Percentiles rank a stretch among this genome's conserved stretches.
phyloP scores from a whole-genome alignment of 1,140 invertebrate species.

The Hyposmocoma kahamanoa region DNA sequence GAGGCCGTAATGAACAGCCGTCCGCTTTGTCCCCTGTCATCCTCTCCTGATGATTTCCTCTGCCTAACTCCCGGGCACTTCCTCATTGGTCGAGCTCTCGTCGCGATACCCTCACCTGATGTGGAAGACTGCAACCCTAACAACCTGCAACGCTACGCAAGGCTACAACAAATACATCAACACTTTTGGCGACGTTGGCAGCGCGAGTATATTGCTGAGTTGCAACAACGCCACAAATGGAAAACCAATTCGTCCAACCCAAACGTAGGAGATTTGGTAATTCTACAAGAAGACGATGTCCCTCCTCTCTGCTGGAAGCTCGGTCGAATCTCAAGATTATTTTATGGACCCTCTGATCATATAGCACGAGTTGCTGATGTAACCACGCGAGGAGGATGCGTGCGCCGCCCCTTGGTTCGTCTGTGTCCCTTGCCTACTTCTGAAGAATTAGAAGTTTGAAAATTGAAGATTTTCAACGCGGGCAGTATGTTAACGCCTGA shows the following conservation, averaged over 20 bases:
- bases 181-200: conserved; percentile 26
- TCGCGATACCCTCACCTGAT: conserved; percentile 11
- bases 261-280: conserved; percentile 10
- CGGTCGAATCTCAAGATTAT: conserved; percentile 14
- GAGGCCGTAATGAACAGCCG: conserved; percentile 50
- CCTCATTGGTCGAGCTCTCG: conserved; percentile 26
- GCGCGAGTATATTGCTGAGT: conserved; percentile 16
- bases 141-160: conserved; percentile 7
- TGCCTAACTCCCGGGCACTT: conserved; percentile 44
- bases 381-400: conserved; percentile 16
- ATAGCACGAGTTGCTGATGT: conserved; percentile 23
- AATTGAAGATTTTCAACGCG: neutral
- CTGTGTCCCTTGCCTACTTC: conserved; percentile 8
- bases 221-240: conserved; percentile 22
- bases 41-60: conserved; percentile 33
- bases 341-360: conserved; percentile 22
- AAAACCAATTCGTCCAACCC: neutral
- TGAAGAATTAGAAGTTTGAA: neutral
- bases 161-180: conserved; percentile 15
- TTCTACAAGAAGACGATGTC: conserved; percentile 10
- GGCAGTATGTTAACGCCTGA: too few species aligned
- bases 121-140: conserved; percentile 5
- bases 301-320: conserved; percentile 28
- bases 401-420: conserved; percentile 14
- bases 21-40: conserved; percentile 41